A percentile compares a stretch with the other conserved stretches of the same genome.
Conservation (phyloP, 2,888 invertebrate genomes). For the Melanostoma scalare region DNA sequence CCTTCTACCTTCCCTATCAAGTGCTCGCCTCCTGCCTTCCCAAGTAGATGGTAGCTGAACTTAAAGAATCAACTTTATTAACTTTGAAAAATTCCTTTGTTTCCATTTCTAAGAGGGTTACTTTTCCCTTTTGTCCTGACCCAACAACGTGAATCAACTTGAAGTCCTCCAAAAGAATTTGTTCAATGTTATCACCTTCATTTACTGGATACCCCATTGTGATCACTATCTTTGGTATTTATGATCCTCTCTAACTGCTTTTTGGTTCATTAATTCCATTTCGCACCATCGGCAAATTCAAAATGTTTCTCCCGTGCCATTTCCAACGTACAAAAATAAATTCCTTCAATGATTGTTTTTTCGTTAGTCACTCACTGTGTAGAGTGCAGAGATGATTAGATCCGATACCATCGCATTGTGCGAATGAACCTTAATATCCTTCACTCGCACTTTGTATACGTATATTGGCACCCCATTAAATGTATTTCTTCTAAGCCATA, state of each 20-base stretch:
- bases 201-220: not conserved
- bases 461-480: slow-evolving; percentile 41
- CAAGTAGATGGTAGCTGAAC: too few species aligned
- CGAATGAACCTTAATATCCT: slow-evolving; percentile 20
- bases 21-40: too few species aligned
- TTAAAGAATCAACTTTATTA: too few species aligned
- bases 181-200: not conserved
- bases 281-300: slow-evolving; percentile 1
- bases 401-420: slow-evolving; percentile 16
- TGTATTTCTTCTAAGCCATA: slow-evolving; percentile 27
- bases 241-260: slow-evolving; percentile 6
- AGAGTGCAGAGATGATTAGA: slow-evolving; percentile 3
- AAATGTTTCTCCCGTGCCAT: not conserved
- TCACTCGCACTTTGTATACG: not conserved
- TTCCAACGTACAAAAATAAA: slow-evolving; percentile 18
- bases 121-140: too few species aligned
- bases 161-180: not conserved
- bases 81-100: too few species aligned
- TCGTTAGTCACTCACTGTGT: not conserved
- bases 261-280: slow-evolving; percentile 18
- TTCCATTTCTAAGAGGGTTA: too few species aligned
- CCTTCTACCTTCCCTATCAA: too few species aligned
- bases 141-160: not conserved
- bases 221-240: slow-evolving; percentile 17
- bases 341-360: slow-evolving; percentile 24